These are phyloP conservation scores for Crepidodera aurea DNA, from an alignment of 2,888 invertebrate species.

Conservation along the genomic window DNA sequence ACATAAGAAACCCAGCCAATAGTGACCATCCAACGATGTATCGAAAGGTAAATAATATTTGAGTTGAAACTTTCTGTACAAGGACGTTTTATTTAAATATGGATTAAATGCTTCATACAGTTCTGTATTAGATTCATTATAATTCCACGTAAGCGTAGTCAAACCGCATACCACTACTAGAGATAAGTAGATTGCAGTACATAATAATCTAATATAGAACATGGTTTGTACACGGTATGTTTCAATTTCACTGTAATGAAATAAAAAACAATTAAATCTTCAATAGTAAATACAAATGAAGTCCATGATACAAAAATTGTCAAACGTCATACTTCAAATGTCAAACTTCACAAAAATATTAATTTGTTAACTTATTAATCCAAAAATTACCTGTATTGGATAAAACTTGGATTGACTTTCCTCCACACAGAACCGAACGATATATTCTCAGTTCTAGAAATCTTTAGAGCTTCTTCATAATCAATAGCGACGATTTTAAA, in stretches of 20 bases:
- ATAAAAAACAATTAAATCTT: neutral
- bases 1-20: slow-evolving; percentile 27
- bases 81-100: slow-evolving; percentile 33
- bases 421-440: neutral
- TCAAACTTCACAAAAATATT: neutral
- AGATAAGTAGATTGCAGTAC: slow-evolving; percentile 16
- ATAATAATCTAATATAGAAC: slow-evolving; percentile 23
- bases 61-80: slow-evolving; percentile 29
- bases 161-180: neutral
- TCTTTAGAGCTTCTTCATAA: neutral
- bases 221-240: slow-evolving; percentile 7
- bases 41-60: slow-evolving; percentile 38
- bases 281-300: too few species aligned
- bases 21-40: slow-evolving; percentile 36
- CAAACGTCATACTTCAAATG: neutral
- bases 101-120: slow-evolving; percentile 32
- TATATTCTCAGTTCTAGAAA: neutral
- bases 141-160: neutral
- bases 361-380: too few species aligned
- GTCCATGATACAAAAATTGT: neutral
- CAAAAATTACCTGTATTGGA: neutral
- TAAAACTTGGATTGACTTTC: neutral
- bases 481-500: slow-evolving; percentile 16
- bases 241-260: slow-evolving; percentile 23
- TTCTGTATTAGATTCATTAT: slow-evolving; percentile 13